phyloP scores from a whole-genome alignment of 2,113 vertebrate genomes.

The Ariopsis seemanni region DNA sequence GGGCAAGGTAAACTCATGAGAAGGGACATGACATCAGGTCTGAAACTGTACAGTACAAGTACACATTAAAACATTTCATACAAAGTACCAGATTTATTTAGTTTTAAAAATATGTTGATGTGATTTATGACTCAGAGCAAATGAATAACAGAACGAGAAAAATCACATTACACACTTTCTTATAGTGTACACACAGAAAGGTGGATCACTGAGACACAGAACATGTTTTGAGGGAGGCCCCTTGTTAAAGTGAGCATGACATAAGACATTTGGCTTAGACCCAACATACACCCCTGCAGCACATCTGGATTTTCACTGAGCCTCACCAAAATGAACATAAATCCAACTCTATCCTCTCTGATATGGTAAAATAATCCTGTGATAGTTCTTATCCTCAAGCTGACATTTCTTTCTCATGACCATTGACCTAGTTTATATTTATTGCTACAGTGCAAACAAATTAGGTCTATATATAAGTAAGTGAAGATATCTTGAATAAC shows the following conservation, averaged over 20 bases:
- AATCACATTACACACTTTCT: conserved; percentile 26
- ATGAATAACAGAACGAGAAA: conserved; percentile 13
- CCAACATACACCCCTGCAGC: conserved; percentile 29
- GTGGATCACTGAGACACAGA: background rate
- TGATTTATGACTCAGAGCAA: conserved; percentile 23
- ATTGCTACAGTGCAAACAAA: background rate
- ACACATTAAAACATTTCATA: background rate
- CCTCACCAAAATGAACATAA: conserved; percentile 2
- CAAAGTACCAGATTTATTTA: background rate
- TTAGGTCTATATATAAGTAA: background rate
- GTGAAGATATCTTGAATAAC: background rate
- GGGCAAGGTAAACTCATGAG: conserved; percentile 11
- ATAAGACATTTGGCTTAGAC: conserved; percentile 39
- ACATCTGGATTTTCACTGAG: conserved; percentile 32
- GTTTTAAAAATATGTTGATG: conserved; percentile 16
- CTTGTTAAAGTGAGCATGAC: conserved; percentile 23
- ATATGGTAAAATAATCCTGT: background rate
- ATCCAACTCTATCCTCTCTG: background rate
- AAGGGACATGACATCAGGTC: conserved; percentile 39
- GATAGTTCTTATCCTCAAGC: background rate
- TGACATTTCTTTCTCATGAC: background rate
- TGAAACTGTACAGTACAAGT: conserved; percentile 17
- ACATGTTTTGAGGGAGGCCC: conserved; percentile 21
- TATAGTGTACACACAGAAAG: background rate
- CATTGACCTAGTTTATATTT: background rate